Evolutionary conservation across 2,797 vertebrate species (phyloP), one percentile per base, ranked within the genome.

Genomic region (Eulemur coronatus): DNA sequence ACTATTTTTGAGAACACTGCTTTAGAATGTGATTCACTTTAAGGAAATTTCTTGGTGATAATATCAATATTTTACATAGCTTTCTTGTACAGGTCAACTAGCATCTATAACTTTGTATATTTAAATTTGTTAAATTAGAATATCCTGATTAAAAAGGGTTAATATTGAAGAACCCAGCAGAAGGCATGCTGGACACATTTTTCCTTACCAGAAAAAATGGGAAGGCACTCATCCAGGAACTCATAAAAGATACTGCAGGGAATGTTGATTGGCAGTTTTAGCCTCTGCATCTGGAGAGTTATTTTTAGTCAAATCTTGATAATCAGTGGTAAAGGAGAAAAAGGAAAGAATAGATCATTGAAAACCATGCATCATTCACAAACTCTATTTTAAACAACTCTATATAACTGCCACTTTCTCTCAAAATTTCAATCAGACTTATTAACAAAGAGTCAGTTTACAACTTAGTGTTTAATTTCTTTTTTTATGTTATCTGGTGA

Each of bases 241-340:
- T 93, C 94, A 94, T 70, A 93, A 87, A 94, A 94, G 81, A 94
- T 59, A 52, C 48, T 91, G 75, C 46, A 69, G 82, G 84, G 52
- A 86, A 63, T 55, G 63, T 59, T 52, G 75, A 95, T 61, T 96
- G 92, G 92, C 80, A 79, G 70, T 91, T 93, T 91, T 69, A 96
- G 94, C 76, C 61, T 89, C 95, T 89, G 86, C 92, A 97, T 97
- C 95, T 97, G 93, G 70, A 89, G 79, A 95, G 79, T 73, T 97
- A 94, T 97, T 96, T 98, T 97, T 91, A 96, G 75, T 24, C 65
- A 87, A 70, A 93, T 97, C 91, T 93, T 93, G 96, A 95, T 94
- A 89, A 94, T 94, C 18, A 28, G n/a, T 91, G 63, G 17, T 89
- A 93, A 92, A 95, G 48, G 48, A 67, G 24, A 94, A 91, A 95